Conservation (phyloP, 2,888 invertebrate genomes). For the Ormyrus thymus region DNA sequence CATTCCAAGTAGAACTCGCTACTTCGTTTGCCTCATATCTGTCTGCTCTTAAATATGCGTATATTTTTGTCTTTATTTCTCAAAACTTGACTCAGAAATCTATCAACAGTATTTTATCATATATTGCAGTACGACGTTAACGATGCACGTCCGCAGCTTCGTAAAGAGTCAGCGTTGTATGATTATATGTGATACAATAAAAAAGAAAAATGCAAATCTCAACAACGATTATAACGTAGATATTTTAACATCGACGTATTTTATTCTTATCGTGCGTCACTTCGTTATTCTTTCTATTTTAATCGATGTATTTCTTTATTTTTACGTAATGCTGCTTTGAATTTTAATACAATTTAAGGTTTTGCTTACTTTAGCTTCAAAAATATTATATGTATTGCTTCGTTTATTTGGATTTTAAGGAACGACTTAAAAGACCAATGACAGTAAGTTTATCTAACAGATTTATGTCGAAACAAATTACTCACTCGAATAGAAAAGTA, state of each 20-base stretch:
- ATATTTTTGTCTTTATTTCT: constrained; percentile 18
- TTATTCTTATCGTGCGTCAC: constrained; percentile 41
- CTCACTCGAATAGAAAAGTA: no score
- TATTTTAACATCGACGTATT: constrained; percentile 48
- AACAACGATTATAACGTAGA: constrained; percentile 51
- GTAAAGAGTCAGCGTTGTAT: constrained; percentile 39
- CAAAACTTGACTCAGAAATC: constrained; percentile 40
- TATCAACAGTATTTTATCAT: constrained; percentile 52
- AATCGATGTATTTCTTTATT: constrained; percentile 43
- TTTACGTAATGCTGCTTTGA: constrained; percentile 38
- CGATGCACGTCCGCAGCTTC: constrained; percentile 39
- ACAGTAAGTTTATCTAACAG: no score
- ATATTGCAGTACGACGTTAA: constrained; percentile 52
- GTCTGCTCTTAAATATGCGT: background rate
- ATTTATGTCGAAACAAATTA: no score
- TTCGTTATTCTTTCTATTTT: constrained; percentile 35
- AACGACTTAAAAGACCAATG: no score
- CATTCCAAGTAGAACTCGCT: constrained; percentile 5
- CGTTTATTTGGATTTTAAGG: no score
- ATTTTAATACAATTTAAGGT: background rate
- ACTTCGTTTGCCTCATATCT: constrained; percentile 11
- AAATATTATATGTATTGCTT: no score
- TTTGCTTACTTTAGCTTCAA: no score
- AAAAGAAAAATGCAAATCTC: constrained; percentile 43
- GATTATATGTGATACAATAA: constrained; percentile 31